A percentile compares a stretch with the other conserved stretches of the same genome.
Evolutionary conservation across 1,140 invertebrate genomes (phyloP).

Genomic region (Oryctes rhinoceros): DNA sequence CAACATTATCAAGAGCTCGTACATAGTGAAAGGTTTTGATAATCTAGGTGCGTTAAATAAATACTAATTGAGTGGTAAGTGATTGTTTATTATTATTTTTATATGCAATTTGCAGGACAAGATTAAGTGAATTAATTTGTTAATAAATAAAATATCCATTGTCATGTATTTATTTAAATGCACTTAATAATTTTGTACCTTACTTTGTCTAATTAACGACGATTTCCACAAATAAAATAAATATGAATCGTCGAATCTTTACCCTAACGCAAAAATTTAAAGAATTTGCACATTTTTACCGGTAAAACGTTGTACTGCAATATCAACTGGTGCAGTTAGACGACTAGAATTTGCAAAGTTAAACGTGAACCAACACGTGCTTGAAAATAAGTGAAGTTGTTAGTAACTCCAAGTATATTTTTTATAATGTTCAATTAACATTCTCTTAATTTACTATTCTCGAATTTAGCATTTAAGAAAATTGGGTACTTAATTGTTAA

Average conservation of each 20-base stretch:
- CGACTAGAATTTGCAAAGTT: background rate
- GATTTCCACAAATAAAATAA: no score
- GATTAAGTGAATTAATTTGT: no score
- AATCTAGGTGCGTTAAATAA: slow-evolving; percentile 2
- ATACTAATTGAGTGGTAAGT: slow-evolving; percentile 4
- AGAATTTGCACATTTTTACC: background rate
- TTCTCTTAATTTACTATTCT: background rate
- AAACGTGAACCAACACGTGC: slow-evolving; percentile 5
- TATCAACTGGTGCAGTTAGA: background rate
- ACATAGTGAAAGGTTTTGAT: background rate
- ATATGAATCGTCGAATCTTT: no score
- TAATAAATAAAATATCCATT: no score
- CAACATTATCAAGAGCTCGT: background rate
- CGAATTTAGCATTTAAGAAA: background rate
- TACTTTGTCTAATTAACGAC: no score
- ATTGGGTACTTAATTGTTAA: slow-evolving; percentile 16
- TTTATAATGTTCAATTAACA: slow-evolving; percentile 4
- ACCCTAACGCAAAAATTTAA: no score
- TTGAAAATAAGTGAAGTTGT: background rate
- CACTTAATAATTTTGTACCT: no score
- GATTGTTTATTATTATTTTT: background rate
- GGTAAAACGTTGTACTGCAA: background rate
- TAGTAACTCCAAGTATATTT: background rate
- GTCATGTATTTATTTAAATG: no score
- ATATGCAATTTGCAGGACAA: background rate